A percentile compares a stretch with the other conserved stretches of the same genome.
Conservation (phyloP, 2,113 vertebrate genomes). For the Notothenia coriiceps region DNA sequence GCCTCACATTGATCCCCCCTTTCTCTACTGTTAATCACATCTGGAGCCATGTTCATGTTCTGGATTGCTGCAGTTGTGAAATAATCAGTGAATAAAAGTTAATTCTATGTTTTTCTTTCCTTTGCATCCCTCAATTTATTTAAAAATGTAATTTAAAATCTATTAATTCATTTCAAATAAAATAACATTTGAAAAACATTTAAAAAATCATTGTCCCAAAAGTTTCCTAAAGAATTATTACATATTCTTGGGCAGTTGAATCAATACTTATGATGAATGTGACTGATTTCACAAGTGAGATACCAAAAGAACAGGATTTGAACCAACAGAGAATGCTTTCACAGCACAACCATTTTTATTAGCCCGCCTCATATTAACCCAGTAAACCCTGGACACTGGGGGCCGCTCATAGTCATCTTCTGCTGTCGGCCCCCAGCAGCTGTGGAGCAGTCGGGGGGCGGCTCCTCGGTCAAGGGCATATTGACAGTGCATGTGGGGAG, state of each 20-base stretch:
- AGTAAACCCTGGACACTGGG: conserved; percentile 12
- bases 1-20: conserved; percentile 58
- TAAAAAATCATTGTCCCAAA: not conserved
- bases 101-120: conserved; percentile 21
- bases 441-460: conserved; percentile 10
- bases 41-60: conserved; percentile 60
- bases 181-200: not conserved
- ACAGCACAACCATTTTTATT: not conserved
- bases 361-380: conserved; percentile 10
- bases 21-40: conserved; percentile 61
- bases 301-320: not conserved
- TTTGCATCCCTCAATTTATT: conserved; percentile 7
- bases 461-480: conserved; percentile 38
- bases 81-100: conserved; percentile 23
- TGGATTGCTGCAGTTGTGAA: conserved; percentile 49
- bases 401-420: conserved; percentile 15
- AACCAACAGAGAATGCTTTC: not conserved
- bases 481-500: conserved; percentile 21
- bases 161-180: no score
- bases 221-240: conserved; percentile 3
- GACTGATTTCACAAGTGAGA: not conserved
- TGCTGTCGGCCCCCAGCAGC: not conserved
- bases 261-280: conserved; percentile 25
- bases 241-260: not conserved
- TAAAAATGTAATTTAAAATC: not conserved